Evolutionary conservation across 1,140 invertebrate genomes (phyloP), one percentile per base, ranked within the genome.

Genomic region (Drosophila albomicans): DNA sequence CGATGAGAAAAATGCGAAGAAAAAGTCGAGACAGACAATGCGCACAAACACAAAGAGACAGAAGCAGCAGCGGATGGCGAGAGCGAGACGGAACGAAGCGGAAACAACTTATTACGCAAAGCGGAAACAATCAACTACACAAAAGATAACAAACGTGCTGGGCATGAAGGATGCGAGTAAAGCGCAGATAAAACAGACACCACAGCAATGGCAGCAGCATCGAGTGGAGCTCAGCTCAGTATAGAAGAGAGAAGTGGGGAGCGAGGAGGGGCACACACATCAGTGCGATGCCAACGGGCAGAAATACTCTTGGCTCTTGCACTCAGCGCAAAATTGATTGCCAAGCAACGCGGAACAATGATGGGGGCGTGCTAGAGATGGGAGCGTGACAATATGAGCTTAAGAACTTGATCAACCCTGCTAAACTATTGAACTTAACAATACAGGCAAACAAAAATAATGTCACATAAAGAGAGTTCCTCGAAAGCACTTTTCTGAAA

Each of bases 51-150:
- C 78, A 78, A 75, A 75, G 32, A 32, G 32, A 32, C 38, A 48
- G 71, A 74, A 65, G 45, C 28, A 58, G 58, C 30, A 15, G 30
- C 30, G 13, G 7, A 10, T 7, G 48, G 7, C 10, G 10, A 13
- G 5, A 57, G 15, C 35, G 58, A 62, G 64, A 51, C 32, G 70
- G 74, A 46, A 20, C 57, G 70, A 69, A 52, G 67, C 65, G 73
- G 68, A 77, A 80, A 71, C 52, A 71, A 76, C 62, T 75, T 76
- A 76, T 79, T 79, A 79, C 77, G 68, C 61, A 73, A 78, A 78
- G 74, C 65, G 76, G 80, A 84, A 85, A 71, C 78, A 86, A 85
- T 86, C 82, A 85, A 81, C 81, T 75, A 78, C 20, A 82, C 51
- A 67, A 75, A 78, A 73, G 81, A 85, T 80, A 80, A 85, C 73